Conservation (phyloP, 2,797 vertebrate genomes). For the Octomys mimax region DNA sequence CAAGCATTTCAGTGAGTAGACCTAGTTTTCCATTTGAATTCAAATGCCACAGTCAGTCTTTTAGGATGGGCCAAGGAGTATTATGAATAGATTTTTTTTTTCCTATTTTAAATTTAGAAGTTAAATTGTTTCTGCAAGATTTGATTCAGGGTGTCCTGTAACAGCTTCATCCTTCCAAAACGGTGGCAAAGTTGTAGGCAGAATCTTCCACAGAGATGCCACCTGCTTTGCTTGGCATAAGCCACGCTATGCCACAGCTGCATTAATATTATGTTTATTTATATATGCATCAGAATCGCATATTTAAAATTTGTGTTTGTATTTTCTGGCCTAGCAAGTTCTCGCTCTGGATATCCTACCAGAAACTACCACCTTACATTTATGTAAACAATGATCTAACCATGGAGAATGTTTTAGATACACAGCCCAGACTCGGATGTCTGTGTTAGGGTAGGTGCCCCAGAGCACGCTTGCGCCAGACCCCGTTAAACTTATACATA, state of each 20-base stretch:
- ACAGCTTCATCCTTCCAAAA: slow-evolving; percentile 65
- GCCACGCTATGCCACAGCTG: slow-evolving; percentile 1
- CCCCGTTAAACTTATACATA: slow-evolving; percentile 48
- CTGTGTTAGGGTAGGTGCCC: neutral
- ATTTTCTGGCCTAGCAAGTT: slow-evolving; percentile 65
- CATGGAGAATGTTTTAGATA: slow-evolving; percentile 66
- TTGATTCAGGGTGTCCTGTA: slow-evolving; percentile 65
- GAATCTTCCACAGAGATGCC: slow-evolving; percentile 62
- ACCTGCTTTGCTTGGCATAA: slow-evolving; percentile 65
- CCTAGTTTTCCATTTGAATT: neutral
- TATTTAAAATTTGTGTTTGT: slow-evolving; percentile 70
- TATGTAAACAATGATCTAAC: slow-evolving; percentile 78
- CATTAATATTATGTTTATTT: slow-evolving; percentile 74
- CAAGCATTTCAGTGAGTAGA: neutral
- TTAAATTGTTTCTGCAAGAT: slow-evolving; percentile 44
- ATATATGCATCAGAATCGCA: slow-evolving; percentile 73
- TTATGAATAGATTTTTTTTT: neutral
- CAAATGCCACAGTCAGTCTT: neutral
- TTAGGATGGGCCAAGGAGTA: neutral
- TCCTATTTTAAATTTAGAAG: slow-evolving; percentile 44
- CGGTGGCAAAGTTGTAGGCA: neutral
- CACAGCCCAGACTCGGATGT: slow-evolving; percentile 53
- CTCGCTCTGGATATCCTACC: slow-evolving; percentile 61
- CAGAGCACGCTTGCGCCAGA: slow-evolving; percentile 26
- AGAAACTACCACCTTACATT: slow-evolving; percentile 75